Percentiles rank a stretch among this genome's conserved stretches.
Evolutionary conservation across 2,888 invertebrate species (phyloP).

Genomic region (Gastrophysa polygoni): DNA sequence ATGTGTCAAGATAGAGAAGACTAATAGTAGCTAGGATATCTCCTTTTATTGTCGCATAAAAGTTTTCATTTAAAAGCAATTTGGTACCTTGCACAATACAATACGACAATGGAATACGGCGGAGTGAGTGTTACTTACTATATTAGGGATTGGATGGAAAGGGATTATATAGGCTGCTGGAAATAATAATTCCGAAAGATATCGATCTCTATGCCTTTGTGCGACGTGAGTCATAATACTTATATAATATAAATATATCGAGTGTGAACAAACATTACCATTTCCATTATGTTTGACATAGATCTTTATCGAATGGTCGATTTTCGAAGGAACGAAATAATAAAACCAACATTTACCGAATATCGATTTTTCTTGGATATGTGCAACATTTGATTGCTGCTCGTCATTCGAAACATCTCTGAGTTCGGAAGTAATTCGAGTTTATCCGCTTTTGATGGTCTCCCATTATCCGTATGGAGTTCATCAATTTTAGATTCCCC

Average conservation of each 20-base stretch:
- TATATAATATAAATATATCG: too few species aligned
- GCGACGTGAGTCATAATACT: not conserved
- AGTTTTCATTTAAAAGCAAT: conserved; percentile 35
- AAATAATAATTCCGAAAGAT: not conserved
- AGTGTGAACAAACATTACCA: not conserved
- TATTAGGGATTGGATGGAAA: not conserved
- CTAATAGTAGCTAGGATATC: conserved; percentile 41
- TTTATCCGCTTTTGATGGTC: not conserved
- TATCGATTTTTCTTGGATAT: not conserved
- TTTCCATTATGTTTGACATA: not conserved
- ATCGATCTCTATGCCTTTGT: not conserved
- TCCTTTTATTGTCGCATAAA: conserved; percentile 39
- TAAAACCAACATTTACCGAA: not conserved
- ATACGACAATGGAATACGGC: conserved; percentile 21
- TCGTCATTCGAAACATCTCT: not conserved
- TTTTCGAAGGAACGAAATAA: not conserved
- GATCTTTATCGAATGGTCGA: not conserved
- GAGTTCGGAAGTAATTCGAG: not conserved
- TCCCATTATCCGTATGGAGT: not conserved
- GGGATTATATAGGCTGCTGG: not conserved
- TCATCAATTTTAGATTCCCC: not conserved
- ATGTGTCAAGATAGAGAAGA: conserved; percentile 44
- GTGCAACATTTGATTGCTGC: not conserved
- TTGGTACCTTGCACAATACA: conserved; percentile 24
- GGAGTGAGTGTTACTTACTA: not conserved